Percentiles rank a stretch among this genome's conserved stretches.
These are phyloP conservation scores for Procambarus virginalis DNA, from an alignment of 1,140 invertebrate species.

Conservation along the genomic window DNA sequence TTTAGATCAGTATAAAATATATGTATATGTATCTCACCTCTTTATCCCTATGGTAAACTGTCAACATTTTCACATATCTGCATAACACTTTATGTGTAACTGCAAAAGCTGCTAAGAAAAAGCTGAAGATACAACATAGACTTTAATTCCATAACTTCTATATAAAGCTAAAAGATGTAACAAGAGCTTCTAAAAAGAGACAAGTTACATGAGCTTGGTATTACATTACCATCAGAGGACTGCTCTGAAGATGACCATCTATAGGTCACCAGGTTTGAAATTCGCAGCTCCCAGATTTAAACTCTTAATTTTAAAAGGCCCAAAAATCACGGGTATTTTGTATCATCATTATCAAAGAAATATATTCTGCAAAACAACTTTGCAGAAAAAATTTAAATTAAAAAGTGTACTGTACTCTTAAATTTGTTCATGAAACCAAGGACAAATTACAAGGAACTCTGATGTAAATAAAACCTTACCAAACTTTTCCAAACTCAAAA, in stretches of 20 bases:
- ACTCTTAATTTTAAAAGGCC: neutral
- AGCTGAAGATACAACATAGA: constrained; percentile 28
- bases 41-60: neutral
- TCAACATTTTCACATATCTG: constrained; percentile 9
- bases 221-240: neutral
- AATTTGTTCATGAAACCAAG: neutral
- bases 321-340: constrained; percentile 15
- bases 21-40: constrained; percentile 4
- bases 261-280: neutral
- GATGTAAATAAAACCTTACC: neutral
- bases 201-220: neutral
- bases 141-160: constrained; percentile 43
- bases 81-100: neutral
- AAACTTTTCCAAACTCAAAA: neutral
- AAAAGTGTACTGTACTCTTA: no score
- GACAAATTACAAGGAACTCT: neutral
- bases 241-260: neutral
- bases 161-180: constrained; percentile 22
- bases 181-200: constrained; percentile 24
- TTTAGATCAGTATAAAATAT: neutral
- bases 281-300: neutral
- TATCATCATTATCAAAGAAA: neutral
- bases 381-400: no score
- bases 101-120: constrained; percentile 12
- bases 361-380: neutral